Evolutionary conservation across 2,888 invertebrate genomes (phyloP), one percentile per base, ranked within the genome.

Genomic region (Iphiclides podalirius): DNA sequence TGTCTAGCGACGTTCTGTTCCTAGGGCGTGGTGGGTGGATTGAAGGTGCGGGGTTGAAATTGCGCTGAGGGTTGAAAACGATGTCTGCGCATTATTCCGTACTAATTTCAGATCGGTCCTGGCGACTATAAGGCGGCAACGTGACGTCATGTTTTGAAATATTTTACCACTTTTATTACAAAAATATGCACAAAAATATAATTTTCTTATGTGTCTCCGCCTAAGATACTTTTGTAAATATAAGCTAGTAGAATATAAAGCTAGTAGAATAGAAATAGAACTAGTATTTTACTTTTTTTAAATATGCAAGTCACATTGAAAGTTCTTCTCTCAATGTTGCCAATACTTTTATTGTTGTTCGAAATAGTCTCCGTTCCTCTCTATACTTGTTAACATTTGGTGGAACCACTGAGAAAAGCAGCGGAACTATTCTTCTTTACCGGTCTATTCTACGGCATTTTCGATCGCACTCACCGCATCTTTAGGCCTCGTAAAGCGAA

Each of bases 91-190:
- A 76, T 53, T 40, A 1, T 54, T 34, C 37, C 31, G 51, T 1
- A 54, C 66, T 56, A 74, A 60, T 54, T 72, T 75, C 68, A 47
- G 39, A 9, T 4, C 26, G 39, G 38, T 45, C 50, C 52, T 48
- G 70, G 73, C 74, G 75, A 63, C 76, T 53, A 37, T n/a, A 23
- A 59, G 74, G 61, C 74, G 70, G 63, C 52, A 49, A 48, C 57
- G 61, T 70, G 68, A 66, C 64, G 67, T 65, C 62, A 68, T 45
- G 37, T 58, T 57, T 49, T 35, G 14, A 49, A 42, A 49, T 15
- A 40, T 34, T 14, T 31, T 4, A 9, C 3, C n/a, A 3, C 7
- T 23, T 8, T 17, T 13, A 8, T 1, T 4, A 11, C 11, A 31
- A n/a, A 28, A 9, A 3, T 31, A 31, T 7, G 52, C 45, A 20